Percentiles rank a stretch among this genome's conserved stretches.
phyloP scores from a whole-genome alignment of 2,797 vertebrate genomes.

The Mus caroli region DNA sequence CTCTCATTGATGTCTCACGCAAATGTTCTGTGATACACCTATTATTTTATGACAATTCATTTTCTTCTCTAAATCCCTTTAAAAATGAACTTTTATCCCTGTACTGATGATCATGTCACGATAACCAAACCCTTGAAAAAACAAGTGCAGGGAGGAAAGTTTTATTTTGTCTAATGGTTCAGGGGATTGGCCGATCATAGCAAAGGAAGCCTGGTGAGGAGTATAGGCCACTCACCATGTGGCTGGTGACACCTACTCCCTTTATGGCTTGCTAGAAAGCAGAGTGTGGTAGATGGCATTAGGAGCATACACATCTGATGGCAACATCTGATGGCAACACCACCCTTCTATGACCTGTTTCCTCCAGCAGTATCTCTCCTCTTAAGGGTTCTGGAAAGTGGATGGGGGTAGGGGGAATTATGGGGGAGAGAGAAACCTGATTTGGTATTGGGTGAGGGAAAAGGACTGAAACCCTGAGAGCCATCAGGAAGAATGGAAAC shows the following conservation, averaged over 20 bases:
- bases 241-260: not conserved
- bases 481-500: too few species aligned
- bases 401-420: too few species aligned
- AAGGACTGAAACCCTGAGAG: too few species aligned
- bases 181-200: too few species aligned
- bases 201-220: not conserved
- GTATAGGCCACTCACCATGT: not conserved
- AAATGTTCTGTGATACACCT: not conserved
- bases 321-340: not conserved
- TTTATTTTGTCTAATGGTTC: not conserved
- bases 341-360: not conserved
- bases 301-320: not conserved
- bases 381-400: too few species aligned
- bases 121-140: not conserved
- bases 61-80: not conserved
- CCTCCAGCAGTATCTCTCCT: too few species aligned
- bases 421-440: too few species aligned
- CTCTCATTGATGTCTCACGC: not conserved
- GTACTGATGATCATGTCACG: not conserved
- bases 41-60: not conserved
- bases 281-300: not conserved
- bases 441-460: too few species aligned
- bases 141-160: not conserved
- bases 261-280: not conserved
- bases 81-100: conserved; percentile 1